Percentiles rank a stretch among this genome's conserved stretches.
Conservation (phyloP, 2,888 invertebrate genomes). For the Euplexia lucipara region DNA sequence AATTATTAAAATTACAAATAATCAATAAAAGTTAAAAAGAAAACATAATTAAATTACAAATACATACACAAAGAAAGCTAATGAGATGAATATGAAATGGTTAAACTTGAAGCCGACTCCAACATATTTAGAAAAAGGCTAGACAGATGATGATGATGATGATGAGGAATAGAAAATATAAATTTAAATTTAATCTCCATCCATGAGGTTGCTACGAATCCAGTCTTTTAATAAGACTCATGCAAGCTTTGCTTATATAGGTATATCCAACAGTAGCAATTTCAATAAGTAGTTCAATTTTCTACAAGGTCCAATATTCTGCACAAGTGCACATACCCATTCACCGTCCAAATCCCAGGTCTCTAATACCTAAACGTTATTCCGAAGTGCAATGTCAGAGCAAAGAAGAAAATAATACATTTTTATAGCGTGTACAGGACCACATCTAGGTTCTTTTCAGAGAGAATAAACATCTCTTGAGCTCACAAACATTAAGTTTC, state of each 20-base stretch:
- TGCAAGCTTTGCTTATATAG: background rate
- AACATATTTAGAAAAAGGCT: too few relatives aligned
- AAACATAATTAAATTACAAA: too few relatives aligned
- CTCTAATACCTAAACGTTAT: slow-evolving; percentile 50
- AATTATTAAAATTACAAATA: too few relatives aligned
- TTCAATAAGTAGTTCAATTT: slow-evolving; percentile 37
- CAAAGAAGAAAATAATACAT: slow-evolving; percentile 60
- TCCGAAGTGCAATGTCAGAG: slow-evolving; percentile 50
- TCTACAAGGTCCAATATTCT: slow-evolving; percentile 39
- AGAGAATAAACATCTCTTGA: slow-evolving; percentile 76
- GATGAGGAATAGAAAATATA: too few relatives aligned
- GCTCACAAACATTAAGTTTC: slow-evolving; percentile 80
- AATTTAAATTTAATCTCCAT: too few relatives aligned
- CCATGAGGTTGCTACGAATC: too few relatives aligned
- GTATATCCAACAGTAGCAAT: slow-evolving; percentile 9
- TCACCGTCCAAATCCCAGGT: slow-evolving; percentile 29
- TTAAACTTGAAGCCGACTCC: too few relatives aligned
- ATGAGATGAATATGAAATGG: too few relatives aligned
- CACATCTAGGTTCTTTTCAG: slow-evolving; percentile 62
- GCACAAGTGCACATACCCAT: slow-evolving; percentile 17
- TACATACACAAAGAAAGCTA: too few relatives aligned
- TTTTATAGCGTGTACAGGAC: slow-evolving; percentile 60
- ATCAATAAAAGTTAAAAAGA: too few relatives aligned
- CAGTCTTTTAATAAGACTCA: background rate
- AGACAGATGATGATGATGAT: too few relatives aligned